Evolutionary conservation across 2,888 invertebrate species (phyloP).

Genomic region (Drosophila sordidula): DNA sequence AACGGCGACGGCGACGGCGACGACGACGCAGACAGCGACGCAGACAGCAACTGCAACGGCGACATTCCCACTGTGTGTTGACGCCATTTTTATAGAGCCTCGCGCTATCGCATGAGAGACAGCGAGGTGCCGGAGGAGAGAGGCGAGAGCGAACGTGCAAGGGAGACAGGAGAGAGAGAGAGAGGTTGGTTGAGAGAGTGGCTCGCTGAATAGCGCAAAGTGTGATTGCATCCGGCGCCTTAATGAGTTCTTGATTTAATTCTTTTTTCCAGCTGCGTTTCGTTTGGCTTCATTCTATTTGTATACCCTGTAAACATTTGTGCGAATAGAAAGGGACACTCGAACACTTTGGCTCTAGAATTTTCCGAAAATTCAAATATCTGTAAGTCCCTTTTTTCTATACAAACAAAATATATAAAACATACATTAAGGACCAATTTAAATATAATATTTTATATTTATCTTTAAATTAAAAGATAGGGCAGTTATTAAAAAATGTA

Average conservation of each 20-base stretch:
- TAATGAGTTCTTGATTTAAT: slow-evolving; percentile 84
- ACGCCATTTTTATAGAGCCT: slow-evolving; percentile 63
- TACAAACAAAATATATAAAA: no score
- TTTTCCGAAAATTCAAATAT: no score
- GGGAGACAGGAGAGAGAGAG: neutral
- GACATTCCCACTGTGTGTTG: slow-evolving; percentile 65
- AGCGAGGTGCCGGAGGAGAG: slow-evolving; percentile 3
- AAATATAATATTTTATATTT: no score
- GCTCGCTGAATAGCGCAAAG: slow-evolving; percentile 81
- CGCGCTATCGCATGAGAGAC: slow-evolving; percentile 33
- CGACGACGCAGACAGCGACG: slow-evolving; percentile 9
- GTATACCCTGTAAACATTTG: slow-evolving; percentile 14
- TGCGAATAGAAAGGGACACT: neutral
- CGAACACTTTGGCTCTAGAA: no score
- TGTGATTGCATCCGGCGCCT: slow-evolving; percentile 84
- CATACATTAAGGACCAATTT: no score
- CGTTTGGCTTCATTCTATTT: slow-evolving; percentile 65
- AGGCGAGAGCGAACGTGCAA: slow-evolving; percentile 3
- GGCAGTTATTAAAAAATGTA: no score
- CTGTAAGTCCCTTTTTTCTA: no score
- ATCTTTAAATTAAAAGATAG: no score
- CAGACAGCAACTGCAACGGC: slow-evolving; percentile 39
- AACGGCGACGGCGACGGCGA: slow-evolving; percentile 55
- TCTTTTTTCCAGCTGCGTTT: slow-evolving; percentile 76
- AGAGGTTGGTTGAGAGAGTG: slow-evolving; percentile 37